A percentile compares a stretch with the other conserved stretches of the same genome.
These are phyloP conservation scores for Taurulus bubalis DNA, from an alignment of 2,113 vertebrate species.

Conservation along the genomic window DNA sequence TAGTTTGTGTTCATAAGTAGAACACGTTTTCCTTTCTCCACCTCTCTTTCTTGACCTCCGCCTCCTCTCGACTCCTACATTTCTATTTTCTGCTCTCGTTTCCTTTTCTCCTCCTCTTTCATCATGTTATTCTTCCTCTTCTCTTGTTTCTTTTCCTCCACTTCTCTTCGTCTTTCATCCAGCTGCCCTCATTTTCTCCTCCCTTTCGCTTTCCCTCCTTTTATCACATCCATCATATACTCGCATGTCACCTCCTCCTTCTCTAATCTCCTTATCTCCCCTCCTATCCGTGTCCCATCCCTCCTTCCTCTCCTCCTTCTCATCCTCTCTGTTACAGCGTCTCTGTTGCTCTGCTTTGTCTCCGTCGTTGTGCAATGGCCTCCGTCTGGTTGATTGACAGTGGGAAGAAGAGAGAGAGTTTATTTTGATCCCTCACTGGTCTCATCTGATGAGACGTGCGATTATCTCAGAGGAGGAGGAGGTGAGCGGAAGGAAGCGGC, in stretches of 20 bases:
- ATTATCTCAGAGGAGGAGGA: conserved; percentile 30
- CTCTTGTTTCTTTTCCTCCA: not conserved
- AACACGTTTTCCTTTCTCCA: not conserved
- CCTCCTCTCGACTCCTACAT: not conserved
- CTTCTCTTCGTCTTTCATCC: not conserved
- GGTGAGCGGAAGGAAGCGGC: conserved; percentile 35
- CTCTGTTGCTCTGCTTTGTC: conserved; percentile 19
- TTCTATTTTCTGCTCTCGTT: not conserved
- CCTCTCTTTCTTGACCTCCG: not conserved
- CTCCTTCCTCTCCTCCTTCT: conserved; percentile 22
- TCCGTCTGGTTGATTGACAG: conserved; percentile 37
- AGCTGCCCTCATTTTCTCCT: conserved; percentile 20
- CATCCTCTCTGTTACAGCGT: conserved; percentile 13
- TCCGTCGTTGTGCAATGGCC: conserved; percentile 10
- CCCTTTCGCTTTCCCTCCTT: not conserved
- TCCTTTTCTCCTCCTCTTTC: not conserved
- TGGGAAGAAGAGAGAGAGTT: conserved; percentile 41
- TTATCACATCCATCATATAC: conserved; percentile 14
- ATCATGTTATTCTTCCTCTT: not conserved
- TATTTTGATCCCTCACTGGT: conserved; percentile 55
- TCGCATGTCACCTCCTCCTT: conserved; percentile 34
- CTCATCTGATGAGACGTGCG: conserved; percentile 33
- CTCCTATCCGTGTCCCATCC: conserved; percentile 20
- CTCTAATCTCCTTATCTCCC: conserved; percentile 31
- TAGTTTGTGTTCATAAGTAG: too few relatives aligned